These are phyloP conservation scores for Picus viridis DNA, from an alignment of 2,797 vertebrate genomes.

Conservation along the genomic window DNA sequence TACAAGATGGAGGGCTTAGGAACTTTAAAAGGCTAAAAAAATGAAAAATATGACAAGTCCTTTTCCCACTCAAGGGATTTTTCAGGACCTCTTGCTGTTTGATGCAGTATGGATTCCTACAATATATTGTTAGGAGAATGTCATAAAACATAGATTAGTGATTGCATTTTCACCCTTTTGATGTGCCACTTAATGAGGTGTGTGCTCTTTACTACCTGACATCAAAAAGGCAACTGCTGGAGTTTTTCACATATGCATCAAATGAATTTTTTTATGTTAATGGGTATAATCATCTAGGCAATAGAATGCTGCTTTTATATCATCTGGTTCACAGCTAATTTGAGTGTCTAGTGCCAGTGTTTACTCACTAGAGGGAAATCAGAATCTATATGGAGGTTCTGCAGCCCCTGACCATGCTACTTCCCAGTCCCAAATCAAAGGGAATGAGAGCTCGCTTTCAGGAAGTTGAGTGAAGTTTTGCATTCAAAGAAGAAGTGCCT, in stretches of 20 bases:
- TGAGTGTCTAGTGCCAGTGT: not conserved
- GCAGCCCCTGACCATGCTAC: not conserved
- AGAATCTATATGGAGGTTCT: not conserved
- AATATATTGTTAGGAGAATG: conserved; percentile 57
- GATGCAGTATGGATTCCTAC: conserved; percentile 55
- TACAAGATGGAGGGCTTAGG: conserved; percentile 2
- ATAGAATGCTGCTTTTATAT: conserved; percentile 54
- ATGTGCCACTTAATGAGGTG: conserved; percentile 80
- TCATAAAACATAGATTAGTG: conserved; percentile 81
- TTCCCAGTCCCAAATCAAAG: not conserved
- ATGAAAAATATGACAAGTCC: conserved; percentile 18
- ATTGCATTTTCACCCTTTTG: conserved; percentile 78
- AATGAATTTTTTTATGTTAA: conserved; percentile 71
- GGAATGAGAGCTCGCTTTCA: not conserved
- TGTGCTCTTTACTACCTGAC: conserved; percentile 73
- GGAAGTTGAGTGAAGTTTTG: not conserved
- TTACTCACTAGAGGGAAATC: not conserved
- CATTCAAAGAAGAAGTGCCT: not conserved
- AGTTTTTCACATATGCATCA: conserved; percentile 74
- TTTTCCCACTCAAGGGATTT: not conserved
- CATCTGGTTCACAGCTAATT: conserved; percentile 8
- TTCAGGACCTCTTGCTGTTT: conserved; percentile 43
- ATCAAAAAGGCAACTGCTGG: conserved; percentile 76
- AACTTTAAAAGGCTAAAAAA: conserved; percentile 35
- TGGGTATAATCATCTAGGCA: conserved; percentile 69